Evolutionary conservation across 2,797 vertebrate genomes (phyloP).

Genomic region (Myripristis murdjan): DNA sequence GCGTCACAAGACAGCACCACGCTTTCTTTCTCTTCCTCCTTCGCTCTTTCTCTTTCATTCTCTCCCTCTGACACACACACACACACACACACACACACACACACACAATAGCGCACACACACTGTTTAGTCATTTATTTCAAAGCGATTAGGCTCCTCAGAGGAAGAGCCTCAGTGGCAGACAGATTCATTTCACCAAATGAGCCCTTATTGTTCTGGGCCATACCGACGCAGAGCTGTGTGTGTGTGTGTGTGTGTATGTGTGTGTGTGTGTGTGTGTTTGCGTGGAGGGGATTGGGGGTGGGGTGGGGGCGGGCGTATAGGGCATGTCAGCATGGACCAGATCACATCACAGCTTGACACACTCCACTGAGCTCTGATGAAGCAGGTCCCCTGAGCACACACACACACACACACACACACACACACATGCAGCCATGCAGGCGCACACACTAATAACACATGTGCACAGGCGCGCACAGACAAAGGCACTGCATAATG

Average conservation of each 20-base stretch:
- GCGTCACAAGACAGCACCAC: not conserved
- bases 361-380: constrained; percentile 43
- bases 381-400: constrained; percentile 36
- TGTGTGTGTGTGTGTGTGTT: constrained; percentile 44
- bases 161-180: constrained; percentile 63
- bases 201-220: constrained; percentile 65
- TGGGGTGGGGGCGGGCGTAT: constrained; percentile 19
- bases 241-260: constrained; percentile 45
- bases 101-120: constrained; percentile 9
- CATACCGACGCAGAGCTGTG: constrained; percentile 48
- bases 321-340: constrained; percentile 36
- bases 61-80: too few species aligned
- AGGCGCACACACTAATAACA: not conserved
- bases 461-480: not conserved
- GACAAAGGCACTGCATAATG: too few species aligned
- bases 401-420: constrained; percentile 3
- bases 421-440: constrained; percentile 14
- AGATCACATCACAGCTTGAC: constrained; percentile 52
- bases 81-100: too few species aligned
- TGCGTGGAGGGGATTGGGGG: constrained; percentile 32
- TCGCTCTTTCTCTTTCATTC: constrained; percentile 4
- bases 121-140: constrained; percentile 68
- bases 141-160: constrained; percentile 56
- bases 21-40: not conserved
- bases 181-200: constrained; percentile 74